Percentiles rank a stretch among this genome's conserved stretches.
Evolutionary conservation across 1,140 invertebrate species (phyloP).

Genomic region (Octopus bimaculoides): DNA sequence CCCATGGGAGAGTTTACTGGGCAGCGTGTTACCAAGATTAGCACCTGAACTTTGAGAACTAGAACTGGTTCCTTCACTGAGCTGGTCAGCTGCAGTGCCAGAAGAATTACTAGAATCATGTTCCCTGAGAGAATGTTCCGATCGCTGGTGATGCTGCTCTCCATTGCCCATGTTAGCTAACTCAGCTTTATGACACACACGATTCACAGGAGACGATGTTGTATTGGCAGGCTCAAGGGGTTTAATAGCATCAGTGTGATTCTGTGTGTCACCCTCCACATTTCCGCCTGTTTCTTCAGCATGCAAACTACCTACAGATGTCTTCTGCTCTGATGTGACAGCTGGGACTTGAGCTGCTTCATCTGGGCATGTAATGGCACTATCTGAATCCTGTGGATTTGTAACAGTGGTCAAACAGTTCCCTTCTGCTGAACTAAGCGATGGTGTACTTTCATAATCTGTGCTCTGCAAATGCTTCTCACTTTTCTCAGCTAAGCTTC

Average conservation of each 20-base stretch:
- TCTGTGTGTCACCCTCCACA: background rate
- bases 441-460: background rate
- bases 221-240: no score
- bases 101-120: background rate
- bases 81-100: no score
- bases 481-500: background rate
- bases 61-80: no score
- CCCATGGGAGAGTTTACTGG: no score
- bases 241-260: background rate
- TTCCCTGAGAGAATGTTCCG: constrained; percentile 8
- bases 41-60: background rate
- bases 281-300: background rate
- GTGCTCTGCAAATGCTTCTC: background rate
- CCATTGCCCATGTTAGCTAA: background rate
- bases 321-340: background rate
- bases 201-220: no score
- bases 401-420: background rate
- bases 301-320: background rate
- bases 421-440: background rate
- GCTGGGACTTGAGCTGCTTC: background rate
- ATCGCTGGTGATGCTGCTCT: background rate
- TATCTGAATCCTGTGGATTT: background rate
- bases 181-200: background rate
- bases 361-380: background rate
- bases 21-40: background rate